Percentiles rank a stretch among this genome's conserved stretches.
phyloP scores from a whole-genome alignment of 2,797 vertebrate species.

The Myotis planiceps region DNA sequence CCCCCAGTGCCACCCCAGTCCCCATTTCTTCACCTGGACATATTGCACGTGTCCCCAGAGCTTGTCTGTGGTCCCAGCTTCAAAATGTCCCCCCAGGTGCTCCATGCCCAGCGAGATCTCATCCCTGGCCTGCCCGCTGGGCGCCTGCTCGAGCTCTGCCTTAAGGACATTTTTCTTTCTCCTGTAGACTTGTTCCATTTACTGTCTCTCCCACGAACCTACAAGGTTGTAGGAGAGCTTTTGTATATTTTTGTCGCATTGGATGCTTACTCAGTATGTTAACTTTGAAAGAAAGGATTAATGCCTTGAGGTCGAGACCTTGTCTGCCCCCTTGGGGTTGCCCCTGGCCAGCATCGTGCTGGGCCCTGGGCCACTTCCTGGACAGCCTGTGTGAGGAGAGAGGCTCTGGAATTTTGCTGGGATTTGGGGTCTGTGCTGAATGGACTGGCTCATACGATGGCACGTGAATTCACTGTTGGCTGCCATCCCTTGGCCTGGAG shows the following conservation, averaged over 20 bases:
- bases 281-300: not conserved
- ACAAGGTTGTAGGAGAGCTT: not conserved
- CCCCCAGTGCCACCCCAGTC: not conserved
- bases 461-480: not conserved
- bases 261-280: not conserved
- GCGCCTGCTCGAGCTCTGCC: not conserved
- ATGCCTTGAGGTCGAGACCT: not conserved
- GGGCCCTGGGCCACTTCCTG: not conserved
- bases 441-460: not conserved
- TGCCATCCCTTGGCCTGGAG: not conserved
- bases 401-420: not conserved
- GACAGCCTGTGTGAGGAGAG: not conserved
- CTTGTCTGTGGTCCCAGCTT: not conserved
- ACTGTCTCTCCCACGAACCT: not conserved
- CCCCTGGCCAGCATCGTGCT: not conserved
- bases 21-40: not conserved
- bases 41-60: not conserved
- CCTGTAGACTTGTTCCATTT: not conserved
- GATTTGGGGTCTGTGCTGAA: not conserved
- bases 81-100: not conserved
- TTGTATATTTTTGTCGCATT: not conserved
- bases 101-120: not conserved
- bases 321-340: not conserved
- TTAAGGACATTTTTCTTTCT: not conserved
- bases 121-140: not conserved